Base-by-base conservation (phyloP, 2,888 invertebrate genomes). In the Branchipolynoe longqiensis region DNA sequence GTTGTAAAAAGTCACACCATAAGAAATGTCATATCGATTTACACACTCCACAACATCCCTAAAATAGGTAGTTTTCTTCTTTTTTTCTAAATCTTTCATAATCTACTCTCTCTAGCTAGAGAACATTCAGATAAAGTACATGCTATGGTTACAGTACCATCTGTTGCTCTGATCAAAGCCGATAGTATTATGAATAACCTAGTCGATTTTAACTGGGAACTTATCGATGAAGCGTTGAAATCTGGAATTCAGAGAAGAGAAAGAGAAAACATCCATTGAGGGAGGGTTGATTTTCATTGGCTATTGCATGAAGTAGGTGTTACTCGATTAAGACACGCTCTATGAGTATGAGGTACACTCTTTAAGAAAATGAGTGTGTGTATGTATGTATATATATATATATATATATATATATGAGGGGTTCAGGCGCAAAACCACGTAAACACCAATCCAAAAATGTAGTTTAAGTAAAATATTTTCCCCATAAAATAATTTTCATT, bases 191-290 rank as follows among this genome's bases (percentile, higher is more conserved):
- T n/a, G n/a, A n/a, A 69, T 36, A 8, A 31, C 38, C 36, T 78
- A 78, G 54, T 78, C 78, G 54, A 78, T 78, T 54, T 78, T 78
- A 41, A 78, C 78, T 8, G 78, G 78, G 78, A 78, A 41, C 48
- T 78, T 78, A 48, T 78, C 78, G 48, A 78, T 31, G 78, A 78
- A 48, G 25, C 78, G 41, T 78, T 78, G 78, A 48, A 78, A 78
- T 28, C 78, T 78, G 78, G 28, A 78, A 78, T 1, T 48, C 48
- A 48, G 54, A 18, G 48, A 48, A 69, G 54, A 78, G 25, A 48
- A 48, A 36, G 69, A 8, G 38, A 36, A 58, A 58, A 48, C 18
- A 48, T 48, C 8, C 48, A 48, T 48, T 48, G 48, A 48, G 48
- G 48, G 8, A 48, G 48, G 48, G 8, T 12, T 12, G 48, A 12